Percentiles rank a stretch among this genome's conserved stretches.
Conservation (phyloP, 2,888 invertebrate species). For the Allygus modestus region DNA sequence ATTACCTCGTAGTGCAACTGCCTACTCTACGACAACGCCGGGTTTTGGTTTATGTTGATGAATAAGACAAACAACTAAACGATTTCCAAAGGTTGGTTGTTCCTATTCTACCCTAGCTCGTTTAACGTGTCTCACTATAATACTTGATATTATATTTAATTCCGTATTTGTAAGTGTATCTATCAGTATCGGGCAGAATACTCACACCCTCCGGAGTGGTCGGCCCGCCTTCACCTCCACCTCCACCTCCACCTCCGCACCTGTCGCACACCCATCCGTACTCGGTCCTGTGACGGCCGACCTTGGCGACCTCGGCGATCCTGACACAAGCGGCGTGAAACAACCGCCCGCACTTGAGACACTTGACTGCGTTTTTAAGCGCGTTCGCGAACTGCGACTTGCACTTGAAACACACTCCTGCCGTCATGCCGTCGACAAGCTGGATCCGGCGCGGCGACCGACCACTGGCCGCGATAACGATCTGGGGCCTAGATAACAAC, state of each 20-base stretch:
- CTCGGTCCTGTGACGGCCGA: neutral
- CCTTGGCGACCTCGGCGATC: neutral
- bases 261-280: constrained; percentile 21
- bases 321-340: constrained; percentile 17
- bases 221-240: neutral
- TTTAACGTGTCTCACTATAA: no score
- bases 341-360: constrained; percentile 18
- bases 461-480: constrained; percentile 13
- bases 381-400: neutral
- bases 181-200: no score
- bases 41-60: no score
- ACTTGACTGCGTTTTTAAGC: neutral
- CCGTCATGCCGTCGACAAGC: neutral
- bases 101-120: no score
- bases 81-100: no score
- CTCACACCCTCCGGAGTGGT: no score
- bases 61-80: no score
- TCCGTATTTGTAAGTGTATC: no score
- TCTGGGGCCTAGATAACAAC: neutral
- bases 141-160: no score
- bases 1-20: no score
- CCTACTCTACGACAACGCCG: no score
- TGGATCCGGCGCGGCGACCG: neutral
- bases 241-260: neutral
- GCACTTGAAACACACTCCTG: constrained; percentile 30